Evolutionary conservation across 2,797 vertebrate genomes (phyloP).

Genomic region (Spatula versicolor): DNA sequence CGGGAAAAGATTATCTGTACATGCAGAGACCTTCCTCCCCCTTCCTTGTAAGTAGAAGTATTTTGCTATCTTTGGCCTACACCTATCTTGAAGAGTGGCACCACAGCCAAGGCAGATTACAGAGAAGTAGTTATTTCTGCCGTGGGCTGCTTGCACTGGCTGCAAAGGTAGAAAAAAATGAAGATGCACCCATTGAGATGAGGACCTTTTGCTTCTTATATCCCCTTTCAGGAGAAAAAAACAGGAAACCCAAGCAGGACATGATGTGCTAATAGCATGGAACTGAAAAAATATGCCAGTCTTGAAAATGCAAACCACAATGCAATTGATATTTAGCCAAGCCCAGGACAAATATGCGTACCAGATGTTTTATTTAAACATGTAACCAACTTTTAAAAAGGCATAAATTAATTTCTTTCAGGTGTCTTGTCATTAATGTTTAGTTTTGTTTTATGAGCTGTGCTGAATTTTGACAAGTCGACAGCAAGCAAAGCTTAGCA

Average conservation of each 20-base stretch:
- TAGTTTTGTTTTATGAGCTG: neutral
- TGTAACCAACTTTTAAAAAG: neutral
- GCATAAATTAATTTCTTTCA: neutral
- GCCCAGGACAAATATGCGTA: neutral
- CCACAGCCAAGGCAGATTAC: neutral
- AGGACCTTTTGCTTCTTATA: neutral
- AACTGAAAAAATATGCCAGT: neutral
- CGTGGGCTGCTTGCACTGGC: neutral
- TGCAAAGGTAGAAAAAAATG: neutral
- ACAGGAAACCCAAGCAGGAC: neutral
- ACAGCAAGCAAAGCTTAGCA: neutral
- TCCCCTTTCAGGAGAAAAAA: neutral
- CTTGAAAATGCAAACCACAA: neutral
- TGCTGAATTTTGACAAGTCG: neutral
- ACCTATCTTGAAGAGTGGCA: neutral
- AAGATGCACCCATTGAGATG: neutral
- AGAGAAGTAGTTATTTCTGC: neutral
- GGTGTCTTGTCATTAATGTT: neutral
- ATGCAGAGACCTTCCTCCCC: accelerated
- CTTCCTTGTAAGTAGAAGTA: neutral
- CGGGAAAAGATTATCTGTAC: neutral
- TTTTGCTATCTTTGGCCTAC: neutral
- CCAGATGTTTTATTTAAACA: neutral
- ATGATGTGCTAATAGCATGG: neutral
- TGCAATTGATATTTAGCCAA: neutral